Evolutionary conservation across 2,113 vertebrate species (phyloP), one percentile per base, ranked within the genome.

Genomic region (Polypterus bichir): DNA sequence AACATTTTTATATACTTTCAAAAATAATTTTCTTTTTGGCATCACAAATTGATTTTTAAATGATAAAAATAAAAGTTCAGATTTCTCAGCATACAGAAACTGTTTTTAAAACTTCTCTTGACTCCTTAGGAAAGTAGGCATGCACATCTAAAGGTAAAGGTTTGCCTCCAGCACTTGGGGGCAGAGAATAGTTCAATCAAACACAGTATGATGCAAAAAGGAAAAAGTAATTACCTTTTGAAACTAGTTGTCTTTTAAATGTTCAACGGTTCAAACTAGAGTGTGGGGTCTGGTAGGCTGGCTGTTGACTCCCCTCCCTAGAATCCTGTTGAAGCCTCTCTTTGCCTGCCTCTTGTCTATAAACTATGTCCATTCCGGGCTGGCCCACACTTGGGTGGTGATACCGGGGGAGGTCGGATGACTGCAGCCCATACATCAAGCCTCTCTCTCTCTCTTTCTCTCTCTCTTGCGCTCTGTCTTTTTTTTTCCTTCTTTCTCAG

Each of bases 261-360:
- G 72, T 51, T 49, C 56, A 54, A 74, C 74, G 49, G 4, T 76
- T 74, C 77, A 76, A 81, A 78, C 80, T 78, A 78, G 81, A 79
- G 73, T 76, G 75, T 52, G 4, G 7, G 51, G 7, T 52, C 51
- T 52, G 51, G 51, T 52, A 52, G 51, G 51, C 27, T 46, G 49
- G 66, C 60, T 64, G 46, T 57, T 27, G 78, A 65, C 57, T 79
- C 72, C 70, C 27, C 27, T 27, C 27, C 27, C 27, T 27, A 27
- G 27, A 69, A 61, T 85, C 77, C 78, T 81, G 76, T 77, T 77
- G 77, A 73, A 77, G 83, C 82, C 82, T 82, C 77, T 70, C 83
- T 82, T 77, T 89, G 86, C 82, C 47, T 80, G 80, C 61, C 72
- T 70, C 81, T 74, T 63, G 75, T 58, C 74, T 76, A 68, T 52